Evolutionary conservation across 2,797 vertebrate species (phyloP).

Genomic region (Chrysocyon brachyurus): DNA sequence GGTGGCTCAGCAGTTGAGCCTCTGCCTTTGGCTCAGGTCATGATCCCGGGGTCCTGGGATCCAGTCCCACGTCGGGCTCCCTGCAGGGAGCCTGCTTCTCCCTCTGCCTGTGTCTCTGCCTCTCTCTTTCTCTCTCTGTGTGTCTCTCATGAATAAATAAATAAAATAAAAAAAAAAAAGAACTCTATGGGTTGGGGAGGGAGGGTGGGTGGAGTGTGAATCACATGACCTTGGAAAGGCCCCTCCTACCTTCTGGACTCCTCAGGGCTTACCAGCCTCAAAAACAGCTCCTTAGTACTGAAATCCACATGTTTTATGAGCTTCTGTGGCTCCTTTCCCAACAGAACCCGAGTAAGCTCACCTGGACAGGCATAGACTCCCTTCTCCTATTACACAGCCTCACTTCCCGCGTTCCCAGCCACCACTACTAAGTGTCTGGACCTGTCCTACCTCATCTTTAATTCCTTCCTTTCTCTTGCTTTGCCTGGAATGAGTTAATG

Average conservation of each 20-base stretch:
- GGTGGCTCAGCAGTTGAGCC: too few species aligned
- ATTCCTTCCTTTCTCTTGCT: neutral
- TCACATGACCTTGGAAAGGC: neutral
- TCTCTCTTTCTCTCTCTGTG: too few species aligned
- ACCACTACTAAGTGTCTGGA: neutral
- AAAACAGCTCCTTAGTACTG: neutral
- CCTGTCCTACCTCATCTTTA: neutral
- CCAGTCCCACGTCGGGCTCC: too few species aligned
- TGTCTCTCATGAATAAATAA: too few species aligned
- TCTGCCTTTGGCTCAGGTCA: too few species aligned
- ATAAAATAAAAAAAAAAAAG: too few species aligned
- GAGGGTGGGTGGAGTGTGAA: neutral
- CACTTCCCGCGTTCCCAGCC: neutral
- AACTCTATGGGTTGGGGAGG: neutral
- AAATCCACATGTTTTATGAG: neutral
- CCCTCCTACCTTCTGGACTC: neutral
- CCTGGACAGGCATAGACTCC: neutral
- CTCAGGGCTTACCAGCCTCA: neutral
- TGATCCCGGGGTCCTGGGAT: too few species aligned
- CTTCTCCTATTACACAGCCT: neutral
- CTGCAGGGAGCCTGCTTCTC: too few species aligned
- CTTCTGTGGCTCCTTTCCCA: neutral
- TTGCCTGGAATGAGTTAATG: neutral
- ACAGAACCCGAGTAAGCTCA: neutral
- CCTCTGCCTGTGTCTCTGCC: too few species aligned